phyloP scores from a whole-genome alignment of 2,797 vertebrate genomes.

The Acanthopagrus latus region DNA sequence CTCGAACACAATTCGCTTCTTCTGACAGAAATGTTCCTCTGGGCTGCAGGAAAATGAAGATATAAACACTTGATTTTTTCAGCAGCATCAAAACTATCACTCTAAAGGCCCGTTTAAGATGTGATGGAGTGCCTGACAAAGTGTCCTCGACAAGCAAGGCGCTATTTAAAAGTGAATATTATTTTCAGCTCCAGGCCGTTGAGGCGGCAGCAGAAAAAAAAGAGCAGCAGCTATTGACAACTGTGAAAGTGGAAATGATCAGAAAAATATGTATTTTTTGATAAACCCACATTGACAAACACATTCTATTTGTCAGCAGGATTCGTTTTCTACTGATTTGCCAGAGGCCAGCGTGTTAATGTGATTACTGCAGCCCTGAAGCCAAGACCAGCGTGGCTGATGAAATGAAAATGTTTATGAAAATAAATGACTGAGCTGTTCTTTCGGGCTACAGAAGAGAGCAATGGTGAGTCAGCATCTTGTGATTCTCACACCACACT shows the following conservation, averaged over 20 bases:
- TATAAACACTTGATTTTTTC: not conserved
- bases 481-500: constrained; percentile 25
- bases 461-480: constrained; percentile 38
- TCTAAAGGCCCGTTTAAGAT: constrained; percentile 36
- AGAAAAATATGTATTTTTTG: not conserved
- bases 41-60: constrained; percentile 29
- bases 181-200: constrained; percentile 51
- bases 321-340: not conserved
- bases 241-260: not conserved
- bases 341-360: not conserved
- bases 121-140: constrained; percentile 42
- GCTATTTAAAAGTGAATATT: constrained; percentile 51
- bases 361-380: constrained; percentile 1
- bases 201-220: constrained; percentile 15
- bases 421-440: constrained; percentile 26
- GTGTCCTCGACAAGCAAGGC: constrained; percentile 28
- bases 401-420: constrained; percentile 19
- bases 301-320: not conserved
- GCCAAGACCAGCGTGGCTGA: constrained; percentile 7
- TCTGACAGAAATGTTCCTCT: not conserved
- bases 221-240: constrained; percentile 28
- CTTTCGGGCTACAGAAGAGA: constrained; percentile 9
- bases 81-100: constrained; percentile 17
- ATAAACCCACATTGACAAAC: not conserved
- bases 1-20: constrained; percentile 5